Percentiles rank a stretch among this genome's conserved stretches.
Conservation (phyloP, 2,888 invertebrate species). For the Sphinx pinastri region DNA sequence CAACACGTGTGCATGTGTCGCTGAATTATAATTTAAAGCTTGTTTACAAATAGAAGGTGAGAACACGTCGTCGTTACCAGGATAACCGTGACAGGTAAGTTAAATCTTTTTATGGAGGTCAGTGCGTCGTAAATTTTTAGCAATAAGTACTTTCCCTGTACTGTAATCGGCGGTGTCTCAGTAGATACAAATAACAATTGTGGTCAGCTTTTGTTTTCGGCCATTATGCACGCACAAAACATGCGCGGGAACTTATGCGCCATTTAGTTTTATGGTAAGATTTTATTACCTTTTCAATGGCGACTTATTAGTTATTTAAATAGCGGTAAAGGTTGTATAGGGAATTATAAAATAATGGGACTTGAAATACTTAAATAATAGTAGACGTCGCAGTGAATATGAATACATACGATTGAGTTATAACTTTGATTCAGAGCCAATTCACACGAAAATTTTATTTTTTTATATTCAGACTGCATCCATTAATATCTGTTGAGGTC, state of each 20-base stretch:
- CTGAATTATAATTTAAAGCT: conserved; percentile 42
- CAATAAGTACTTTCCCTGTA: conserved; percentile 19
- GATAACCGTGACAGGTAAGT: conserved; percentile 74
- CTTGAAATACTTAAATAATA: not conserved
- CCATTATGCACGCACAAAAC: conserved; percentile 49
- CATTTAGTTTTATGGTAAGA: conserved; percentile 38
- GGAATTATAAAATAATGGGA: not conserved
- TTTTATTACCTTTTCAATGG: conserved; percentile 3
- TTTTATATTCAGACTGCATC: conserved; percentile 55
- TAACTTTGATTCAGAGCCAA: not conserved
- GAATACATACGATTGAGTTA: conserved; percentile 3
- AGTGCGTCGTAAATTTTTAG: conserved; percentile 39
- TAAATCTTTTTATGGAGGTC: conserved; percentile 62
- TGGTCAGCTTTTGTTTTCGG: conserved; percentile 65
- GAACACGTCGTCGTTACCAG: conserved; percentile 59
- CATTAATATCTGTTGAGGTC: conserved; percentile 53
- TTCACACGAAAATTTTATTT: not conserved
- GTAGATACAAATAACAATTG: conserved; percentile 38
- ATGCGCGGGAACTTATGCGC: conserved; percentile 47
- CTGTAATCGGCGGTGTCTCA: not conserved
- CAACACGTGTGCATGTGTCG: conserved; percentile 58
- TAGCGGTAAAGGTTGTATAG: not conserved
- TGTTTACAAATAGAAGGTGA: conserved; percentile 76
- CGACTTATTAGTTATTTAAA: not conserved
- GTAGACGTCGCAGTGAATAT: not conserved